Percentiles rank a stretch among this genome's conserved stretches.
phyloP scores from a whole-genome alignment of 2,113 vertebrate genomes.

The Caretta caretta region DNA sequence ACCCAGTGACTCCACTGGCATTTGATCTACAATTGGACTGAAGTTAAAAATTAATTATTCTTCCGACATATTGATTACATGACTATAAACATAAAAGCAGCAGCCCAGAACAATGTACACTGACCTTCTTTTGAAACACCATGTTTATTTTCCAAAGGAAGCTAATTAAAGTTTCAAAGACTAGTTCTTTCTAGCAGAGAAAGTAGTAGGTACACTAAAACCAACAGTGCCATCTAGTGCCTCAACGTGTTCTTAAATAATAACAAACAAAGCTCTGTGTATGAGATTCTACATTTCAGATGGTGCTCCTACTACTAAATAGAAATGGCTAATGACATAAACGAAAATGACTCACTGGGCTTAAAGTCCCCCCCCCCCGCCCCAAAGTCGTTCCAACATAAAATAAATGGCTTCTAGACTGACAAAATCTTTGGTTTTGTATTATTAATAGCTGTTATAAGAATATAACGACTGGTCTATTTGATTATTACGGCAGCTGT shows the following conservation, averaged over 20 bases:
- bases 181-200: not conserved
- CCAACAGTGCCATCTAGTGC: conserved; percentile 82
- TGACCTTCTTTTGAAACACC: conserved; percentile 81
- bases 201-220: conserved; percentile 48
- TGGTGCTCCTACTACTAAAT: fast-evolving
- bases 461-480: not conserved
- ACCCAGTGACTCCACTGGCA: conserved; percentile 79
- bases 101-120: conserved; percentile 76
- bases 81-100: conserved; percentile 85
- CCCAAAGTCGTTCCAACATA: not conserved
- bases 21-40: conserved; percentile 81
- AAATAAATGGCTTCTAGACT: not conserved
- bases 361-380: not conserved
- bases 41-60: conserved; percentile 89
- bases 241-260: fast-evolving
- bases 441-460: not conserved
- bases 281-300: fast-evolving
- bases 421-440: not conserved
- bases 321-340: not conserved
- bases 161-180: conserved; percentile 67
- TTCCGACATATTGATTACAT: conserved; percentile 85
- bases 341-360: not conserved
- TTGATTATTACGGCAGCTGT: not conserved
- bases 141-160: conserved; percentile 81
- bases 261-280: not conserved